These are phyloP conservation scores for Danio choprae DNA, from an alignment of 2,797 vertebrate species.

Conservation along the genomic window DNA sequence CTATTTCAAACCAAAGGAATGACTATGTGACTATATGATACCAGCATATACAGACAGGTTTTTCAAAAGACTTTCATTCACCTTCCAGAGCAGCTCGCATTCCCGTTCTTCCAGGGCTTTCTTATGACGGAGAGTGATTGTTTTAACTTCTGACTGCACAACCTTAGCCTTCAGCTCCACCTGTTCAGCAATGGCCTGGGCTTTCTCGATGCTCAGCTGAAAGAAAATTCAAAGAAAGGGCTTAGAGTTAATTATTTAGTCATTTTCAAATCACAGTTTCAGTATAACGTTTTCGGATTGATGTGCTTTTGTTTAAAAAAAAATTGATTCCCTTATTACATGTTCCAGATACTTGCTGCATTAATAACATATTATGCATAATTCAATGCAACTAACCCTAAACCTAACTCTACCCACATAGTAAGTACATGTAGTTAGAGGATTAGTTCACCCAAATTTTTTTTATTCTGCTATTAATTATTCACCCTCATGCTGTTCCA, in stretches of 20 bases:
- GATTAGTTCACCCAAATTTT: too few relatives aligned
- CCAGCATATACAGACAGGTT: neutral
- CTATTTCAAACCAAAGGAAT: neutral
- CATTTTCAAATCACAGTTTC: too few relatives aligned
- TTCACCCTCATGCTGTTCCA: too few relatives aligned
- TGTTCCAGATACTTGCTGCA: too few relatives aligned
- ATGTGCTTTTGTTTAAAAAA: too few relatives aligned
- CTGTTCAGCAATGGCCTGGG: slow-evolving; percentile 95
- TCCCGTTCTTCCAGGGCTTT: slow-evolving; percentile 96
- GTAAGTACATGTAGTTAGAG: too few relatives aligned
- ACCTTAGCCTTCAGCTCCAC: slow-evolving; percentile 98
- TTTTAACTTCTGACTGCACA: slow-evolving; percentile 96
- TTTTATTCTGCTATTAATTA: too few relatives aligned
- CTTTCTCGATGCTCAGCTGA: slow-evolving; percentile 97
- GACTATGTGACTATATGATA: neutral
- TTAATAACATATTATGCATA: too few relatives aligned
- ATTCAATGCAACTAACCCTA: too few relatives aligned
- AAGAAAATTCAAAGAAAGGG: slow-evolving; percentile 45
- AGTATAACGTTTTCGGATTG: too few relatives aligned
- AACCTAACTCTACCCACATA: too few relatives aligned
- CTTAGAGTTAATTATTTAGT: neutral
- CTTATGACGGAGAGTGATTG: slow-evolving; percentile 91
- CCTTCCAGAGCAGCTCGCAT: slow-evolving; percentile 98
- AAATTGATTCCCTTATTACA: too few relatives aligned
- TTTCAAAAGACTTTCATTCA: slow-evolving; percentile 63